Base-by-base conservation (phyloP, 2,888 invertebrate species). In the Drosophila mimetica region DNA sequence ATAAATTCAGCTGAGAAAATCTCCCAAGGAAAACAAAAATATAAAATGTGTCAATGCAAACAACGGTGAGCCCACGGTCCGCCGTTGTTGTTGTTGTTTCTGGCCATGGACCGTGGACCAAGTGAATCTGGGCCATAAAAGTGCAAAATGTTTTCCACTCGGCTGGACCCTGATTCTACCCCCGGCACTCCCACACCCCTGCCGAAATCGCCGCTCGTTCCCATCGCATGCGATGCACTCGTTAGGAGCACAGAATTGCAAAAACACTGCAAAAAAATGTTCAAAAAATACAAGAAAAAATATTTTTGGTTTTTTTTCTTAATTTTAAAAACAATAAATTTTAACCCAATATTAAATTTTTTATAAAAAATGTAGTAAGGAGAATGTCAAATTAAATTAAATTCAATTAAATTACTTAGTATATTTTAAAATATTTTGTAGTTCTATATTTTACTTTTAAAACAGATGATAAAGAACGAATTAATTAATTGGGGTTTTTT, bases 1-100 rank as follows among this genome's bases (percentile, higher is more conserved):
- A 84, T 76, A 77, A 81, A 79, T 74, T 54, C 55, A 66, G 63
- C 54, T 42, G 55, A 57, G 52, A 59, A 77, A 71, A 71, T 74
- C 70, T 74, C 37, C 37, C 63, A 66, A 58, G 69, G 50, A 64
- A 63, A 64, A 71, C 63, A 76, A 60, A 71, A 73, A 69, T 63
- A 50, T 47, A 71, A 79, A 81, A 84, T 86, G 84, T 84, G 85
- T 86, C 82, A 84, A 77, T 73, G 75, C 75, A 75, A 86, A 86
- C 46, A 61, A 54, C 25, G 11, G 18, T 36, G 2, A 59, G 44
- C 46, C 61, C 34, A n/a, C 36, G 25, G 50, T 34, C 8, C 48
- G 30, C 42, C 13, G 39, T 47, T 42, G 34, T 58, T 66, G 54
- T 47, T 55, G 30, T 39, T 47, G 16, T 42, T 13, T 11, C 25